Base-by-base conservation (phyloP, 1,140 invertebrate species). In the Lamellibrachia luymesi region DNA sequence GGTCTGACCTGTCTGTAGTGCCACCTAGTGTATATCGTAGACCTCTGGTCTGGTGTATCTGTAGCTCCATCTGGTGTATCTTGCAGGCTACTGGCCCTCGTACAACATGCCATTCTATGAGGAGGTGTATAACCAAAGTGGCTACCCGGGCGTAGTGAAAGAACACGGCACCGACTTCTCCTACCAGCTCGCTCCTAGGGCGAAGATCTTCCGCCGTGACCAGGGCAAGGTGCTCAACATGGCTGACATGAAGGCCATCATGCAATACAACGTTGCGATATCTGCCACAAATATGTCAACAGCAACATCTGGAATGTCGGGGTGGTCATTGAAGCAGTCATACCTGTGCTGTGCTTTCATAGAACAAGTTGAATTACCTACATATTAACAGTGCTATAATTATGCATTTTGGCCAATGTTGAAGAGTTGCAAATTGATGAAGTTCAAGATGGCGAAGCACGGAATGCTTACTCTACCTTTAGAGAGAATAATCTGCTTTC, bases 91-190 rank as follows among this genome's bases (percentile, higher is more conserved):
- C 93, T 96, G 95, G 95, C 94, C 96, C 92, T 96, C 95, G 1
- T 96, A 96, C 92, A 96, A 96, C 94, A 94, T 96, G 5, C 96
- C 96, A 91, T 97, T 95, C 94, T 97, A 95, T 95, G 95, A 96
- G 94, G 94, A 95, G 92, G 94, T 96, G 49, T 96, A 95, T 93
- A 95, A 96, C 80, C 93, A 94, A 91, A 95, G 95, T 94, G 96
- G 96, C 6, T 96, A 96, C 93, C 95, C 95, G 51, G 94, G 95
- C 4, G 94, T 95, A 93, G 95, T 95, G 0, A 92, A 94, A 2
- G 91, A 94, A 49, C 93, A 94, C 94, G 96, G 95, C n/a, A 91
- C 93, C 50, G 95, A 95, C 89, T 95, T 94, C 90, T 94, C 95
- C 2, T 96, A 96, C 93, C 94, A 96, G 50, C 91, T 95, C 25